Evolutionary conservation across 2,113 vertebrate genomes (phyloP).

Genomic region (Barbus barbus): DNA sequence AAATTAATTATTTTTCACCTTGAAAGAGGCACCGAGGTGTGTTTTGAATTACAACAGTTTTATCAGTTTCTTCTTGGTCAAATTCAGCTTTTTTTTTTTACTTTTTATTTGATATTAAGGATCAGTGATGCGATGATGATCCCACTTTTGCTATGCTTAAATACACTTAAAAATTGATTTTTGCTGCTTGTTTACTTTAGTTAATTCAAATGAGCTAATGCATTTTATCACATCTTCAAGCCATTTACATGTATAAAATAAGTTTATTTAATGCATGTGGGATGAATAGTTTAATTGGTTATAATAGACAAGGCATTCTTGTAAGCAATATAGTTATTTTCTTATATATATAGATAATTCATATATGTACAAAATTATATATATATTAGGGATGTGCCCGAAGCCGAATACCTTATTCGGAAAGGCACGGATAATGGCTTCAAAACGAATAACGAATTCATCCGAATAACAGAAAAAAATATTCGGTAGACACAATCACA

Average conservation of each 20-base stretch:
- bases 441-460: no score
- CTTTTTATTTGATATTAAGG: neutral
- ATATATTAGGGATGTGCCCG: no score
- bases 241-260: neutral
- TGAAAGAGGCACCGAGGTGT: neutral
- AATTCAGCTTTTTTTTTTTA: neutral
- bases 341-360: no score
- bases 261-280: no score
- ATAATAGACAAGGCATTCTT: no score
- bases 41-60: neutral
- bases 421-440: no score
- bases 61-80: neutral
- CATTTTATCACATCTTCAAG: neutral
- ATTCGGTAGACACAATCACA: no score
- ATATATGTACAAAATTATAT: no score
- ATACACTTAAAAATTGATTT: neutral
- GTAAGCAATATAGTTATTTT: no score
- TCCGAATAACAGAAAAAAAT: no score
- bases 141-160: neutral
- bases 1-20: constrained; percentile 33
- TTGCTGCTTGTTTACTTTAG: neutral
- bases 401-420: no score
- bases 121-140: neutral
- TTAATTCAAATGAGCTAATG: neutral
- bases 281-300: no score